These are phyloP conservation scores for Actenoides lindsayi DNA, from an alignment of 2,113 vertebrate genomes.

Conservation along the genomic window DNA sequence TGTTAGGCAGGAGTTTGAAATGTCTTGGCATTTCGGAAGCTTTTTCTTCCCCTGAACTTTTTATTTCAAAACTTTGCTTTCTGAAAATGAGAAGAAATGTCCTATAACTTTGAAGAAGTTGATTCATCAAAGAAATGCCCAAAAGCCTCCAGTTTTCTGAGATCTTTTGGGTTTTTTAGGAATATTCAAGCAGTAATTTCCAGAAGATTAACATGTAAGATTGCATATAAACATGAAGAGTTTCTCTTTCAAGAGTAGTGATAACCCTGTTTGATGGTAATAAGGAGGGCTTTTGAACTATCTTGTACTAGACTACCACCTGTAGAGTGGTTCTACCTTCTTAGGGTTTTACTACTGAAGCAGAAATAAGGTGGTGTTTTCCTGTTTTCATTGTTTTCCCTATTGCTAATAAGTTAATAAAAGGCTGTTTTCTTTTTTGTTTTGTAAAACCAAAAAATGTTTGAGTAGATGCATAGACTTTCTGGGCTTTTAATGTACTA, in stretches of 20 bases:
- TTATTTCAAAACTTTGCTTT: not conserved
- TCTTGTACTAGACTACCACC: not conserved
- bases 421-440: not conserved
- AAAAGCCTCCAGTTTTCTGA: not conserved
- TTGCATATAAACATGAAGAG: not conserved
- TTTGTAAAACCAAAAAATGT: not conserved
- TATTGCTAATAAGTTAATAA: not conserved
- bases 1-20: not conserved
- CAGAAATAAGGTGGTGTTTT: not conserved
- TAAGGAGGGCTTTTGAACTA: not conserved
- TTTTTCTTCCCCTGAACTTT: not conserved
- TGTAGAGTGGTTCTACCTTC: not conserved
- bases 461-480: not conserved
- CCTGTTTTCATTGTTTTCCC: not conserved
- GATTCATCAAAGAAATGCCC: not conserved
- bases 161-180: not conserved
- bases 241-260: not conserved
- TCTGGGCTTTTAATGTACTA: slow-evolving; percentile 26
- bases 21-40: not conserved
- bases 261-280: not conserved
- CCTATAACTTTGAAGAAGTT: not conserved
- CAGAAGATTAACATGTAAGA: not conserved
- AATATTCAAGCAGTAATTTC: not conserved
- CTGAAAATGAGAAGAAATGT: not conserved
- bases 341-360: not conserved